Evolutionary conservation across 2,888 invertebrate species (phyloP), one percentile per base, ranked within the genome.

Genomic region (Pediacus dermestoides): DNA sequence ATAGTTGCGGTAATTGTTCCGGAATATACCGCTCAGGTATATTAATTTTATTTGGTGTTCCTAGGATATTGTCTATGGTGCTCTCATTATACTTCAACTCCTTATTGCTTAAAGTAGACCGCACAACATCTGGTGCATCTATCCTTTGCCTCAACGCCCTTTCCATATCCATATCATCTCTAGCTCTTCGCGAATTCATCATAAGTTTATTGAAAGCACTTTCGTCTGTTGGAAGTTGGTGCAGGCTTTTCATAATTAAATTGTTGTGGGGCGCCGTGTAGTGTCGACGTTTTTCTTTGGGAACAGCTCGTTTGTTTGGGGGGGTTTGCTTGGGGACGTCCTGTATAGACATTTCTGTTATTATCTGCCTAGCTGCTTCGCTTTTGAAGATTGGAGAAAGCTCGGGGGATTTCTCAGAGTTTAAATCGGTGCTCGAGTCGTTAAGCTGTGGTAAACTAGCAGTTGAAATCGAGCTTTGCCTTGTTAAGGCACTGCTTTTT

Each of bases 11-110:
- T 48, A 87, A 82, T 74, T 88, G 86, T 67, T 93, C 92, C 12
- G 92, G 91, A 54, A 92, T 85, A 61, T 93, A 93, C 51, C 93
- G 77, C 70, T 93, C 92, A 0, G 93, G 93, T 57, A 93, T 93
- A 44, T 85, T 74, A 53, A 93, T 92, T 73, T 92, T 92, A 67
- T 86, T 86, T 8, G 93, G 93, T 9, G 89, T 85, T 30, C 87
- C 85, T 16, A 93, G 72, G 57, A 93, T 73, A 64, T 82, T 85
- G 66, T 93, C 93, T 50, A 93, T 92, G 30, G 91, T 88, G 53
- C 79, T 81, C 60, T 85, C 83, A 37, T 85, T 86, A 58, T 82
- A 81, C 48, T 81, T 79, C 36, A 78, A 70, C 58, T 82, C 81
- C 52, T 74, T 74, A 48, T 70, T 76, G 50, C 75, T 76, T 44